Percentiles rank a stretch among this genome's conserved stretches.
Evolutionary conservation across 2,888 invertebrate species (phyloP).

Genomic region (Barypeithes pellucidus): DNA sequence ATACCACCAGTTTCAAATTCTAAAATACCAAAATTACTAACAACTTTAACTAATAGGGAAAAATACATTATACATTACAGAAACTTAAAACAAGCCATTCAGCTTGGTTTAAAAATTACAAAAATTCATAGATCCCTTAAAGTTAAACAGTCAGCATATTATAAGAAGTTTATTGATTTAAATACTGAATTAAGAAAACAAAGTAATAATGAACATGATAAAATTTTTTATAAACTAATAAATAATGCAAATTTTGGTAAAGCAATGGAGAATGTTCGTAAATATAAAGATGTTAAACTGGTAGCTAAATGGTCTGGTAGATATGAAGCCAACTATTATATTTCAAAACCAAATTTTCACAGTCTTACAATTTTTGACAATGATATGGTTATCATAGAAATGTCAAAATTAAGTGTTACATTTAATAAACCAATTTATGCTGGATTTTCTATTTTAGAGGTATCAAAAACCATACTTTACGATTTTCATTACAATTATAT

Average conservation of each 20-base stretch:
- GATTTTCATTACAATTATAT: constrained; percentile 39
- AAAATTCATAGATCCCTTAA: constrained; percentile 29
- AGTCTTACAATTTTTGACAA: constrained; percentile 18
- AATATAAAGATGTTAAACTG: constrained; percentile 35
- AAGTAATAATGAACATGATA: constrained; percentile 33
- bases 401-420: constrained; percentile 9
- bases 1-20: constrained; percentile 24
- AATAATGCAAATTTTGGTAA: constrained; percentile 38
- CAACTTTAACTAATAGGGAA: constrained; percentile 21
- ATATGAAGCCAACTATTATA: constrained; percentile 32
- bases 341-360: constrained; percentile 30
- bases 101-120: constrained; percentile 25
- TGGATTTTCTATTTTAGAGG: constrained; percentile 24
- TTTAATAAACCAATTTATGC: constrained; percentile 36
- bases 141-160: constrained; percentile 32
- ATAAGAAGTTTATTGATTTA: constrained; percentile 39
- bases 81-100: constrained; percentile 20
- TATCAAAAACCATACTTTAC: constrained; percentile 35
- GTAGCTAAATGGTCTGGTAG: constrained; percentile 32
- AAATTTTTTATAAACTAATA: constrained; percentile 35
- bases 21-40: constrained; percentile 25
- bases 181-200: constrained; percentile 33
- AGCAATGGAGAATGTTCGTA: constrained; percentile 29
- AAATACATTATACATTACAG: constrained; percentile 32
- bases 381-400: constrained; percentile 22